These are phyloP conservation scores for Trachops cirrhosus DNA, from an alignment of 2,797 vertebrate genomes.

Conservation along the genomic window DNA sequence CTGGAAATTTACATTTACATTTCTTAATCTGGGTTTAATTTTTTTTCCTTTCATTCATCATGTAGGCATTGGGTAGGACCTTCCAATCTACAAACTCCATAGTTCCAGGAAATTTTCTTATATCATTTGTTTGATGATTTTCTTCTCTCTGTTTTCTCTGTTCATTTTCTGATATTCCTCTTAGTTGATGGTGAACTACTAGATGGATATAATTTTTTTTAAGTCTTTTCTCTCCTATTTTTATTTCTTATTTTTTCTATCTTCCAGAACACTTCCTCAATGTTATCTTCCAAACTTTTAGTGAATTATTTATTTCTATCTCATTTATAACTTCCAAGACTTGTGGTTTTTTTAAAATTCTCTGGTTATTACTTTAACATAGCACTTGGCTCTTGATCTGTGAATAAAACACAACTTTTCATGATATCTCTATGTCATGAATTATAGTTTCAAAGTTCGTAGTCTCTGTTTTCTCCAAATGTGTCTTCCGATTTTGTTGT, in stretches of 20 bases:
- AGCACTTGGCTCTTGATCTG: neutral
- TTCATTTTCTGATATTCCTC: neutral
- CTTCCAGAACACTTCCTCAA: neutral
- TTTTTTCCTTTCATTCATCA: neutral
- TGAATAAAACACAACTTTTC: neutral
- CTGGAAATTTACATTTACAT: neutral
- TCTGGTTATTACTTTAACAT: neutral
- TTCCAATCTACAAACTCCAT: neutral
- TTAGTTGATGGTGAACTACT: neutral
- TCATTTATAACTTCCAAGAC: conserved; percentile 26
- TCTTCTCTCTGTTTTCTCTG: neutral
- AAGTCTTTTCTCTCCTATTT: neutral
- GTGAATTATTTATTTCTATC: conserved; percentile 1
- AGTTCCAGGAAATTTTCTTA: neutral
- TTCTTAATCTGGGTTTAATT: neutral
- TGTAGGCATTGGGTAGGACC: neutral
- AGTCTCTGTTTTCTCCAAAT: neutral
- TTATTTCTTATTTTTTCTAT: neutral
- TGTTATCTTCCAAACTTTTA: neutral
- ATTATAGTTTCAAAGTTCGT: neutral
- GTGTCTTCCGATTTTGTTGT: neutral
- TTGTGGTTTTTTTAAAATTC: neutral
- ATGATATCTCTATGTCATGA: neutral
- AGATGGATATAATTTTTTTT: neutral
- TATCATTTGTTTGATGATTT: neutral